Conservation (phyloP, 2,113 vertebrate genomes). For the Dasyurus viverrinus region DNA sequence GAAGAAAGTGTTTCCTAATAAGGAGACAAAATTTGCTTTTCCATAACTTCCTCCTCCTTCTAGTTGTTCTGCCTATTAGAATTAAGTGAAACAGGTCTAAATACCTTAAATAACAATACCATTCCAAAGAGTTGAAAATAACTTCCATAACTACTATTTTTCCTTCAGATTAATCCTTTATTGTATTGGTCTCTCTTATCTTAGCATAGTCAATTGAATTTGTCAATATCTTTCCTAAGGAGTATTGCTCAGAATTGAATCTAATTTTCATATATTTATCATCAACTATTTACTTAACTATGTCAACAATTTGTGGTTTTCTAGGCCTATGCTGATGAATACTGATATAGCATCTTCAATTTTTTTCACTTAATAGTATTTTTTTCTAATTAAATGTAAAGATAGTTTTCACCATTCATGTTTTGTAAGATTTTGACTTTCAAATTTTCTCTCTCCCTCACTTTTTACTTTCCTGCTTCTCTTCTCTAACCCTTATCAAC, state of each 20-base stretch:
- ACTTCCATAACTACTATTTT: background rate
- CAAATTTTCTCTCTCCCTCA: too few relatives aligned
- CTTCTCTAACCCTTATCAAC: too few relatives aligned
- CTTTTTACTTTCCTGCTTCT: too few relatives aligned
- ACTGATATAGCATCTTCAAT: background rate
- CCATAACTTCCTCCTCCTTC: too few relatives aligned
- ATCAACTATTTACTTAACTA: background rate
- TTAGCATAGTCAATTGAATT: background rate
- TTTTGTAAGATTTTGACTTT: too few relatives aligned
- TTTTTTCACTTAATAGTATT: background rate
- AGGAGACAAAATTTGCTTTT: too few relatives aligned
- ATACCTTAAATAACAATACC: background rate
- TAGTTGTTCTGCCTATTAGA: background rate
- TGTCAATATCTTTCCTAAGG: too few relatives aligned
- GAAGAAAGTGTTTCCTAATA: too few relatives aligned
- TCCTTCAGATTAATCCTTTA: background rate
- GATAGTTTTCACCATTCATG: too few relatives aligned
- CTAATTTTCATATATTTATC: background rate
- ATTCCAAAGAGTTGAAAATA: background rate
- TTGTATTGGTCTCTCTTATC: background rate
- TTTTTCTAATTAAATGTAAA: too few relatives aligned
- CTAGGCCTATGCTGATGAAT: background rate
- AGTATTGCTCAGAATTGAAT: background rate
- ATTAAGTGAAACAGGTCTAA: background rate
- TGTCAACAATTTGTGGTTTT: background rate